These are phyloP conservation scores for Pterostichus niger DNA, from an alignment of 2,888 invertebrate genomes.

Conservation along the genomic window DNA sequence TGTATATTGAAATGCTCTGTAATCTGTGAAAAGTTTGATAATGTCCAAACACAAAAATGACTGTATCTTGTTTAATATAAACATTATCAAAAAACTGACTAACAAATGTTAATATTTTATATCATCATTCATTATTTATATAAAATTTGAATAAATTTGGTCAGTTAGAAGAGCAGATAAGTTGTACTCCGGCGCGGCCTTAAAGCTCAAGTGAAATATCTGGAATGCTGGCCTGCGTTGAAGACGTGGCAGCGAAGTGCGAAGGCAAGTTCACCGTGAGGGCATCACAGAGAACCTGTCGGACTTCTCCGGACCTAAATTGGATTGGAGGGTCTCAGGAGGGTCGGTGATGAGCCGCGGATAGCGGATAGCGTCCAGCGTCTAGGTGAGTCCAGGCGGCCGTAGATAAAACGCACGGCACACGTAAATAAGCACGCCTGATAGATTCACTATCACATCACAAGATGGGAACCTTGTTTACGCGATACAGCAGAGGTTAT, in stretches of 20 bases:
- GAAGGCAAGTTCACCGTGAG: constrained; percentile 21
- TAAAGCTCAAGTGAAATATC: not conserved
- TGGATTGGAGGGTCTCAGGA: constrained; percentile 75
- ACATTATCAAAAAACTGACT: no score
- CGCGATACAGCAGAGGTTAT: no score
- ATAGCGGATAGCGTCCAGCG: constrained; percentile 70
- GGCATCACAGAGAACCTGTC: constrained; percentile 68
- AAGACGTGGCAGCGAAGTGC: constrained; percentile 46
- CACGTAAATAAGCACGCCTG: constrained; percentile 73
- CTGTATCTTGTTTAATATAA: no score
- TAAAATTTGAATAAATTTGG: no score
- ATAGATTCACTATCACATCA: constrained; percentile 71
- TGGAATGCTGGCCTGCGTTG: constrained; percentile 11
- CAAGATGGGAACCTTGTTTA: constrained; percentile 19
- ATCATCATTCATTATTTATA: no score
- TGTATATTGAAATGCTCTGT: no score
- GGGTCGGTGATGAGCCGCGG: constrained; percentile 69
- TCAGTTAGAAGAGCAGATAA: no score
- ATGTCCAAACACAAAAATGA: no score
- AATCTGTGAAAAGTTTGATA: no score
- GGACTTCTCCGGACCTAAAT: constrained; percentile 73
- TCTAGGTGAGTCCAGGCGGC: constrained; percentile 72
- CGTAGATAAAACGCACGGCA: constrained; percentile 72
- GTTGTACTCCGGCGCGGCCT: no score
- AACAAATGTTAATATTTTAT: no score